These are phyloP conservation scores for Bombus sibiricus DNA, from an alignment of 1,140 invertebrate genomes.

Conservation along the genomic window DNA sequence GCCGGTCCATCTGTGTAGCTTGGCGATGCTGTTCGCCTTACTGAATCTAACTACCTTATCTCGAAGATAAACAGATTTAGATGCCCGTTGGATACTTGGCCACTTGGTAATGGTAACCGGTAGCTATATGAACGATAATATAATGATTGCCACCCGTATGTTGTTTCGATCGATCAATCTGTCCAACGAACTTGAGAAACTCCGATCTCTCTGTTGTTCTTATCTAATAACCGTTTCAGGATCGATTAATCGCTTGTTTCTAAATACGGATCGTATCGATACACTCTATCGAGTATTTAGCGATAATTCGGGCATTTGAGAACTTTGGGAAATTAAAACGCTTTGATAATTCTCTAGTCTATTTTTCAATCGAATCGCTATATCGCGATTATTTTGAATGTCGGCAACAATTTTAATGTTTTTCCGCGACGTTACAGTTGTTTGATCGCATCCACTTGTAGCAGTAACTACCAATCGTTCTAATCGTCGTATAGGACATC, in stretches of 20 bases:
- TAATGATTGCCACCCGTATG: not conserved
- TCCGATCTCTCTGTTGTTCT: not conserved
- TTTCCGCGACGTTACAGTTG: not conserved
- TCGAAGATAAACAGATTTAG: conserved; percentile 59
- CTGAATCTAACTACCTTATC: conserved; percentile 41
- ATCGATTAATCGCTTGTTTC: not conserved
- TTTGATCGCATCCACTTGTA: not conserved
- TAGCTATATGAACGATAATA: conserved; percentile 37
- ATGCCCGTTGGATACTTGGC: not conserved
- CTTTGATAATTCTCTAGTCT: not conserved
- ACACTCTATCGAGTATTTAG: too few species aligned
- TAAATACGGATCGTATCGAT: not conserved
- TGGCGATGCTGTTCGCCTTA: not conserved
- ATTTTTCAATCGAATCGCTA: not conserved
- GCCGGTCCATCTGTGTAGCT: conserved; percentile 11
- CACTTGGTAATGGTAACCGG: conserved; percentile 5
- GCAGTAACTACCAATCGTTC: not conserved
- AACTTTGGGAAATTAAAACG: not conserved
- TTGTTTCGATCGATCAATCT: conserved; percentile 39
- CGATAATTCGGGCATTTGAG: too few species aligned
- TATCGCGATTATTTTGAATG: not conserved
- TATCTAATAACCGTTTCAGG: not conserved
- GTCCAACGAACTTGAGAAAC: conserved; percentile 1
- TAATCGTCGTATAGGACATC: not conserved
- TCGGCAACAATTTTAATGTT: not conserved